Evolutionary conservation across 2,797 vertebrate genomes (phyloP).

Genomic region (Syngnathus acus): DNA sequence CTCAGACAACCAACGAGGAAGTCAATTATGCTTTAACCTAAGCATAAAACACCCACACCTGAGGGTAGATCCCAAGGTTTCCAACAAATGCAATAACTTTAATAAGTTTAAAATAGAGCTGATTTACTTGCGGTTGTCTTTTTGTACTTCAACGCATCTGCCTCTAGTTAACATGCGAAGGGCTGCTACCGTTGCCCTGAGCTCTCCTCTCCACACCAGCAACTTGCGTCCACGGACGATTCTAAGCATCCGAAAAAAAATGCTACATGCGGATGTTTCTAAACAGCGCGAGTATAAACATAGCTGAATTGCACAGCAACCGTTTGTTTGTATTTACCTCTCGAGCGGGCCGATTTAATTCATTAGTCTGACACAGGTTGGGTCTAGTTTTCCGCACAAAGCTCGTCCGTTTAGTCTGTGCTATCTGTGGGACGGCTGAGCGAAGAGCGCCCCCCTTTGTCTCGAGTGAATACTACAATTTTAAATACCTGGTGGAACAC

Average conservation of each 20-base stretch:
- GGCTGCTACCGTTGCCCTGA: conserved; percentile 59
- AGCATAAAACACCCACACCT: conserved; percentile 19
- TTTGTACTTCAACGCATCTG: conserved; percentile 70
- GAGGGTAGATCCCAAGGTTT: conserved; percentile 18
- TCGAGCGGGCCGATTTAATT: conserved; percentile 72
- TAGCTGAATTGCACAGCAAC: conserved; percentile 19
- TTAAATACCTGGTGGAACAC: conserved; percentile 55
- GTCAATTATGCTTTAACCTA: conserved; percentile 36
- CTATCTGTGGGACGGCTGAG: conserved; percentile 53
- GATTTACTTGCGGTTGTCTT: conserved; percentile 69
- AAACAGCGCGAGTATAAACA: conserved; percentile 27
- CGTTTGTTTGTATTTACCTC: conserved; percentile 67
- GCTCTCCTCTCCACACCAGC: conserved; percentile 51
- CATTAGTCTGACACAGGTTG: conserved; percentile 74
- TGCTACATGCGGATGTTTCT: conserved; percentile 34
- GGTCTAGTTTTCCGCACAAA: conserved; percentile 79
- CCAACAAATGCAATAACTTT: conserved; percentile 59
- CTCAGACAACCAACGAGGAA: conserved; percentile 50
- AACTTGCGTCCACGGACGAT: conserved; percentile 63
- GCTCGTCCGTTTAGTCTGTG: conserved; percentile 68
- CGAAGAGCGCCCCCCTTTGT: conserved; percentile 63
- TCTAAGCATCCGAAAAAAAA: conserved; percentile 55
- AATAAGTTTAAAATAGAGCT: conserved; percentile 38
- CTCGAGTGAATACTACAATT: conserved; percentile 28
- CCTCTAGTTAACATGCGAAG: conserved; percentile 58